These are phyloP conservation scores for Alosa sapidissima DNA, from an alignment of 2,797 vertebrate genomes.

Conservation along the genomic window DNA sequence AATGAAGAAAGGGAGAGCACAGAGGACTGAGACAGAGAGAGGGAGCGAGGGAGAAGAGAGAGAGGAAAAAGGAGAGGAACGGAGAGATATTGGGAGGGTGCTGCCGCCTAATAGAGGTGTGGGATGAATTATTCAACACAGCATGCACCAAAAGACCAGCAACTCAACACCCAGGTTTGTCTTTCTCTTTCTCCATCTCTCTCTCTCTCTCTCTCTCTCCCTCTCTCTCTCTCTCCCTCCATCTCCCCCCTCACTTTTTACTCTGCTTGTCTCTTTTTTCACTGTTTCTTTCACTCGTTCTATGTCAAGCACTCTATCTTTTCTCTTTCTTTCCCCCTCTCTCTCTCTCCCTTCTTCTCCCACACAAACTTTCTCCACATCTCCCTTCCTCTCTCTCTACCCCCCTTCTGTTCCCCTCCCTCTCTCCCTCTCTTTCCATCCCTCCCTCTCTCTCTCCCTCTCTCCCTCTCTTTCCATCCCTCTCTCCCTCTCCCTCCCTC, in stretches of 20 bases:
- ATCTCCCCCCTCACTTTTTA: neutral
- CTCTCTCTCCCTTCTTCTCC: neutral
- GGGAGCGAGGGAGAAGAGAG: conserved; percentile 22
- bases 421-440: neutral
- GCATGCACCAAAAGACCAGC: conserved; percentile 35
- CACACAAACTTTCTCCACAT: neutral
- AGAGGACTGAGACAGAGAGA: neutral
- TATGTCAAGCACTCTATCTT: neutral
- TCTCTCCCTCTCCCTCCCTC: too few species aligned
- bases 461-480: too few species aligned
- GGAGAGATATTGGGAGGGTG: neutral
- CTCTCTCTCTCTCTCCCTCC: neutral
- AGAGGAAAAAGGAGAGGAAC: conserved; percentile 11
- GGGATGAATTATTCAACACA: conserved; percentile 54
- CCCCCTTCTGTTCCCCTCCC: neutral
- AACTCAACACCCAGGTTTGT: conserved; percentile 46
- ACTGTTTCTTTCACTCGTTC: neutral
- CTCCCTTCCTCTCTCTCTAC: neutral
- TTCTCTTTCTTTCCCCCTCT: neutral
- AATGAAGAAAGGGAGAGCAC: neutral
- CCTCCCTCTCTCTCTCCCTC: too few species aligned
- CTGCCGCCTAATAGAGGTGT: neutral
- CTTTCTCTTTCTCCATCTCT: neutral
- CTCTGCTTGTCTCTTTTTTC: neutral
- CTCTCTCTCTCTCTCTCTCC: neutral